Evolutionary conservation across 1,140 invertebrate species (phyloP).

Genomic region (Bicyclus anynana): DNA sequence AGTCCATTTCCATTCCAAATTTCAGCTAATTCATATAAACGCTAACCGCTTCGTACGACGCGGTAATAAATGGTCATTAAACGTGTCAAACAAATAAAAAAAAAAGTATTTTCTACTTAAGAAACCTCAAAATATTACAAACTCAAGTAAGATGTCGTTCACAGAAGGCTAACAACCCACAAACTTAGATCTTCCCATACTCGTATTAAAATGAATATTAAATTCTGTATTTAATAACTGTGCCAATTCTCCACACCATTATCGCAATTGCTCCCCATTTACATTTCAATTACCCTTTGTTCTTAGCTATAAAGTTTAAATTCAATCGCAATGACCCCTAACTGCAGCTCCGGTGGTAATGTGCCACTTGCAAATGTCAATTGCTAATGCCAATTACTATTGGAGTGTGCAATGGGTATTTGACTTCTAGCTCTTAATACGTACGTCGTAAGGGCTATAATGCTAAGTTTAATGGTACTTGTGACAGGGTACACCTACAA

Average conservation of each 20-base stretch:
- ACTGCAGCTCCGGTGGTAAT: conserved; percentile 20
- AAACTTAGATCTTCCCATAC: no score
- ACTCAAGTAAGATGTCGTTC: no score
- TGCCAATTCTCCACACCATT: background rate
- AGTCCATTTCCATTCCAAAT: no score
- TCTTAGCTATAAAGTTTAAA: conserved; percentile 29
- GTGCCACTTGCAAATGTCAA: conserved; percentile 8
- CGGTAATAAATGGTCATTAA: no score
- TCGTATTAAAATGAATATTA: no score
- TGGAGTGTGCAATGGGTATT: background rate
- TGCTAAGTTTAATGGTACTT: background rate
- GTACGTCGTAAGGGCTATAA: background rate
- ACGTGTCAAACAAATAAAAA: no score
- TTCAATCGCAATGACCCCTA: conserved; percentile 27
- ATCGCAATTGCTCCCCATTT: conserved; percentile 17
- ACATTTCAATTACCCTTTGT: conserved; percentile 17
- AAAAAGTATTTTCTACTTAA: no score
- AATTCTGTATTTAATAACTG: background rate
- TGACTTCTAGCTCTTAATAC: background rate
- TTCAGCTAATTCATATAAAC: no score
- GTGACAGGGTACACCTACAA: background rate
- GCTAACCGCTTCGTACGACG: no score
- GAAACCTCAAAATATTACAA: no score
- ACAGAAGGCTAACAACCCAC: no score
- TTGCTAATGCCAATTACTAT: conserved; percentile 15